Evolutionary conservation across 92 coral and sea anemone species (phyloP).

Genomic region (Desmophyllum pertusum): DNA sequence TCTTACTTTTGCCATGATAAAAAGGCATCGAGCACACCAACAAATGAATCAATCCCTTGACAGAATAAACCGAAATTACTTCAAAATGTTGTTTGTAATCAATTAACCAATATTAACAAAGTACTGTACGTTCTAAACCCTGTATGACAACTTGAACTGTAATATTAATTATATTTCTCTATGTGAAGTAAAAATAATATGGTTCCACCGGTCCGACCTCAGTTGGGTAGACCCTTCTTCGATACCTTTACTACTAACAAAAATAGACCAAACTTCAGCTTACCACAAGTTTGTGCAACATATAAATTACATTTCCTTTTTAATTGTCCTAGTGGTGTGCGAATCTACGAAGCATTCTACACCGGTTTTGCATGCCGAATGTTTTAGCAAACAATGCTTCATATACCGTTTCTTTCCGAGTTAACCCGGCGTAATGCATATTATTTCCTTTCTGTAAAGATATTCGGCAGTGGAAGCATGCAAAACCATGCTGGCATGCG

Average conservation of each 20-base stretch:
- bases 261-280: conserved; percentile 58
- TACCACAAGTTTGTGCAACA: conserved; percentile 49
- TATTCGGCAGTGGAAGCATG: not conserved
- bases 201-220: not conserved
- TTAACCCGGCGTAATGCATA: not conserved
- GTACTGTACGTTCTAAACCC: not conserved
- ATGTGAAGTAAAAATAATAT: conserved; percentile 27
- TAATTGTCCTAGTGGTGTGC: not conserved
- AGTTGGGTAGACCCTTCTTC: not conserved
- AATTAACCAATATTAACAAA: not conserved
- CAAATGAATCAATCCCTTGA: not conserved
- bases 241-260: conserved; percentile 42
- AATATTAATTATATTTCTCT: not conserved
- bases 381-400: not conserved
- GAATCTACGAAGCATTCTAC: not conserved
- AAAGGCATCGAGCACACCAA: not conserved
- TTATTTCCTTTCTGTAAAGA: not conserved
- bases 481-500: conserved; percentile 4
- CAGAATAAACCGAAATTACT: not conserved
- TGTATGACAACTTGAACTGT: not conserved
- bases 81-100: not conserved
- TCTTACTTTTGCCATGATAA: not conserved
- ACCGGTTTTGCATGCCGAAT: not conserved
- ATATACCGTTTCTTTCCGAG: not conserved
- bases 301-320: conserved; percentile 41